Base-by-base conservation (phyloP, 2,888 invertebrate species). In the Hofmannophila pseudospretella region DNA sequence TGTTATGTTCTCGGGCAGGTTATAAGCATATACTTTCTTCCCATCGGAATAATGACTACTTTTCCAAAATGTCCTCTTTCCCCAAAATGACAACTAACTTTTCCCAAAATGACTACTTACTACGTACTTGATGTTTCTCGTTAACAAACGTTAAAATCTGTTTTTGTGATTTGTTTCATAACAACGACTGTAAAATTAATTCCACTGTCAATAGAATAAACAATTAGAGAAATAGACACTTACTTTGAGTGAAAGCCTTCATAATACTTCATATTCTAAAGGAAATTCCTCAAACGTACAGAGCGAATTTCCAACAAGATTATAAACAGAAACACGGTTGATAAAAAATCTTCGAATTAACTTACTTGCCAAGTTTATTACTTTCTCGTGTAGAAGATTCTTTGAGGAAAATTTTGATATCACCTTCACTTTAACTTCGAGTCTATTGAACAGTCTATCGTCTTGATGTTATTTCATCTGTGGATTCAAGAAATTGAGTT, bases 331-430 rank as follows among this genome's bases (percentile, higher is more conserved):
- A 38, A 36, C 32, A 32, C 35, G 29, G 29, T 33, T 25, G 32
- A 33, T 30, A 37, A 51, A 48, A 47, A 44, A 42, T 36, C 11
- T 19, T 2, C 1, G 41, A 42, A 41, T 43, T 40, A 38, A 49
- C 55, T 57, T 51, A 59, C 54, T 49, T 53, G 23, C 44, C 45
- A 43, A 42, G 41, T 44, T 36, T 34, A 43, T 40, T 36, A 42
- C 47, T 37, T 43, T 32, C 38, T 38, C 32, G 30, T 32, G 39
- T 12, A 33, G 39, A 36, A 47, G 51, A 32, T 45, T 54, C 47
- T 42, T 29, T 41, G 23, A 8, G 22, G 30, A 27, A 3, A 32
- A 13, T 34, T 7, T 35, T 14, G 38, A 44, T 42, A 37, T 42
- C 43, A 38, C 45, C 42, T 42, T 5, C 42, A 44, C 36, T 39